Conservation (phyloP, 2,888 invertebrate genomes). For the Nomada fucata region DNA sequence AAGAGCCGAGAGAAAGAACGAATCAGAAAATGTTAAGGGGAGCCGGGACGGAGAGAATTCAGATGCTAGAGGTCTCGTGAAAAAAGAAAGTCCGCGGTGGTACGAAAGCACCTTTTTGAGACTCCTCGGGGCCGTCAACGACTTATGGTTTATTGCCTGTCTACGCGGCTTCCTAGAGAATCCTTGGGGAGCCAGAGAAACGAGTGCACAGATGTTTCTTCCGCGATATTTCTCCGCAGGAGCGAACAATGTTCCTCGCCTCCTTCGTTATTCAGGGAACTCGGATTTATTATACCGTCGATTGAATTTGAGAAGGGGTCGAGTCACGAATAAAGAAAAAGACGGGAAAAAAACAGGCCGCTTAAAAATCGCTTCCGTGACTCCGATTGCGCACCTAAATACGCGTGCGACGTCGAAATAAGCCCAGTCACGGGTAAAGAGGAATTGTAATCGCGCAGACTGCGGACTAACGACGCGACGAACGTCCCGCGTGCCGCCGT, state of each 20-base stretch:
- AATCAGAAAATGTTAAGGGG: slow-evolving; percentile 2
- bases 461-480: slow-evolving; percentile 6
- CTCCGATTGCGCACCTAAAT: slow-evolving; percentile 2
- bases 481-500: too few species aligned
- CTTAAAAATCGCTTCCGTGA: slow-evolving; percentile 16
- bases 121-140: slow-evolving; percentile 72
- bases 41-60: slow-evolving; percentile 27
- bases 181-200: slow-evolving; percentile 69
- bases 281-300: slow-evolving; percentile 36
- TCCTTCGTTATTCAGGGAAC: slow-evolving; percentile 11
- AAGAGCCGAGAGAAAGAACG: not conserved
- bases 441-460: slow-evolving; percentile 22
- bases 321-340: not conserved
- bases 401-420: not conserved
- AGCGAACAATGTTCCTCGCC: slow-evolving; percentile 62
- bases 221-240: slow-evolving; percentile 71
- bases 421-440: not conserved
- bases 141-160: slow-evolving; percentile 75
- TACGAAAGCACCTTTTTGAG: slow-evolving; percentile 68
- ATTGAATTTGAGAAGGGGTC: slow-evolving; percentile 1
- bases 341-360: not conserved
- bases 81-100: slow-evolving; percentile 36
- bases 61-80: slow-evolving; percentile 43
- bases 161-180: slow-evolving; percentile 59
- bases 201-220: slow-evolving; percentile 73